Evolutionary conservation across 2,113 vertebrate species (phyloP).

Genomic region (Malurus elegans): DNA sequence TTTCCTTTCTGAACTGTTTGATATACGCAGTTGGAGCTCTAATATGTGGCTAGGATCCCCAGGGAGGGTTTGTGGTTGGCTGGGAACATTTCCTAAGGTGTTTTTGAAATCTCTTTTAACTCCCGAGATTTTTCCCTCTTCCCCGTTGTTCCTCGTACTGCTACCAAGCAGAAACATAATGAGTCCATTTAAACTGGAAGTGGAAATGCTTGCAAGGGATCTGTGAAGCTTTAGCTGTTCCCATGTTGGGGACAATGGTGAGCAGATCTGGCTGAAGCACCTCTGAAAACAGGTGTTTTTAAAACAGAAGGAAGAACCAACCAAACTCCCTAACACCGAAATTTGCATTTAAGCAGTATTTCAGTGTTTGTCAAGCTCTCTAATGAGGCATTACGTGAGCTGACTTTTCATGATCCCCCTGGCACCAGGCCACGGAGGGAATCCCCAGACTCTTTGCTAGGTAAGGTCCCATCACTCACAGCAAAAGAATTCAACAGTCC

Average conservation of each 20-base stretch:
- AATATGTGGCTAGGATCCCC: background rate
- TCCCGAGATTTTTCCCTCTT: background rate
- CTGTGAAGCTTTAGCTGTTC: background rate
- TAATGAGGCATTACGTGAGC: background rate
- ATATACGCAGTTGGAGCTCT: background rate
- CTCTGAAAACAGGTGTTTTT: background rate
- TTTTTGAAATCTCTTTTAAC: conserved; percentile 45
- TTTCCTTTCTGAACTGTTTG: background rate
- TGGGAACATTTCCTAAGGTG: conserved; percentile 50
- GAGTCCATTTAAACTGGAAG: background rate
- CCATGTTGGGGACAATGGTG: accelerated
- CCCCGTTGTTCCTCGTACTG: background rate
- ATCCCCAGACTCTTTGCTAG: background rate
- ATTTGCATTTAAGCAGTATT: background rate
- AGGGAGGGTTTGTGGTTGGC: conserved; percentile 7
- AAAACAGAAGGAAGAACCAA: background rate
- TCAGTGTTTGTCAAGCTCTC: background rate
- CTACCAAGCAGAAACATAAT: conserved; percentile 23
- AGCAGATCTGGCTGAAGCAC: background rate
- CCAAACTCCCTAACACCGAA: background rate
- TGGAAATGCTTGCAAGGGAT: background rate
- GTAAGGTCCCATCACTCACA: background rate
- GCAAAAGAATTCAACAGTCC: background rate
- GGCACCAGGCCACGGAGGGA: background rate
- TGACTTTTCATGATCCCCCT: background rate